These are phyloP conservation scores for Mobula hypostoma DNA, from an alignment of 2,113 vertebrate genomes.

Conservation along the genomic window DNA sequence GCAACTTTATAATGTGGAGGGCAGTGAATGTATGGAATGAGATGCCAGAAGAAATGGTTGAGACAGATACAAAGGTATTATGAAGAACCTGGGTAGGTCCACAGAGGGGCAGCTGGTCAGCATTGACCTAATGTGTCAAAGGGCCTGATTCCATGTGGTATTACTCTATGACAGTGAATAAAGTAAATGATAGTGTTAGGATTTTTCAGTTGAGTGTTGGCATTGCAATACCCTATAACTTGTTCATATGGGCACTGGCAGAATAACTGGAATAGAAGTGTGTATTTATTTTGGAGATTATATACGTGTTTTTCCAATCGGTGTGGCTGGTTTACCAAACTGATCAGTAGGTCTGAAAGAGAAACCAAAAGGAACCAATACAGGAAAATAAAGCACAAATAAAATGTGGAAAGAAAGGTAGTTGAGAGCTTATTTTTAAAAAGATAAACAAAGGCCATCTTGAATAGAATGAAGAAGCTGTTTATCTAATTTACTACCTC, in stretches of 20 bases:
- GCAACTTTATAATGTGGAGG: too few relatives aligned
- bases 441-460: neutral
- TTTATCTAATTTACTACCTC: neutral
- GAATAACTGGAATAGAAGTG: neutral
- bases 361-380: neutral
- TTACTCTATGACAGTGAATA: too few relatives aligned
- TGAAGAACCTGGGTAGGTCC: too few relatives aligned
- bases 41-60: too few relatives aligned
- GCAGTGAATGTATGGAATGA: too few relatives aligned
- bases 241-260: neutral
- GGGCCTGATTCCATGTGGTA: too few relatives aligned
- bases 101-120: too few relatives aligned
- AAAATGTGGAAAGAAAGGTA: neutral
- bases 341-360: neutral
- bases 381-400: neutral
- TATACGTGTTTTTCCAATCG: neutral
- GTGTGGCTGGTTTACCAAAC: neutral
- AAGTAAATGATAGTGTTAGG: too few relatives aligned
- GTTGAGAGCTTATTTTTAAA: neutral
- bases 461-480: neutral
- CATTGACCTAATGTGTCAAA: too few relatives aligned
- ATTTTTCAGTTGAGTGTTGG: neutral
- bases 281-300: neutral
- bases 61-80: too few relatives aligned
- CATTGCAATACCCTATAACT: neutral